Percentiles rank a stretch among this genome's conserved stretches.
Conservation (phyloP, 2,113 vertebrate genomes). For the Alethe castanea region DNA sequence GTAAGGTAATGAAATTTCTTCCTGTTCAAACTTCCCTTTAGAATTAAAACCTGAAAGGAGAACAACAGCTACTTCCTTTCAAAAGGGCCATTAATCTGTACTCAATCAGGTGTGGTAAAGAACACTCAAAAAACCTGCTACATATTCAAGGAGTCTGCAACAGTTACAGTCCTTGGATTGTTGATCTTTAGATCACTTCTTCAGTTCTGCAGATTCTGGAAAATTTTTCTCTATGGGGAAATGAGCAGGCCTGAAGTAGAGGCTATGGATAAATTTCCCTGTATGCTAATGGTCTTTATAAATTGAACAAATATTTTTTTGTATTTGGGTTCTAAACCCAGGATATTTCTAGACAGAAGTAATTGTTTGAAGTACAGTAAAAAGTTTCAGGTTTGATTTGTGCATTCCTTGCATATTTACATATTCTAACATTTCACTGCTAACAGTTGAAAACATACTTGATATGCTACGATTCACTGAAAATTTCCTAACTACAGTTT, state of each 20-base stretch:
- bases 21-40: neutral
- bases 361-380: neutral
- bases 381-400: neutral
- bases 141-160: neutral
- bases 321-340: neutral
- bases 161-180: neutral
- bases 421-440: neutral
- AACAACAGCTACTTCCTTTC: neutral
- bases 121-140: rapidly evolving
- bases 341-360: neutral
- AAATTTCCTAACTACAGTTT: neutral
- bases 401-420: neutral
- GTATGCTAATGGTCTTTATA: neutral
- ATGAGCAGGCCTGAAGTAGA: neutral
- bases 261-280: neutral
- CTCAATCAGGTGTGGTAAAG: neutral
- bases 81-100: neutral
- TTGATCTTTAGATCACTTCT: neutral
- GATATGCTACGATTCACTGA: neutral
- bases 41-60: neutral
- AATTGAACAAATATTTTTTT: neutral
- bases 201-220: neutral
- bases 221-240: neutral
- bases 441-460: neutral
- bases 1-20: neutral